phyloP scores from a whole-genome alignment of 2,113 vertebrate species.

The Cacatua alba region DNA sequence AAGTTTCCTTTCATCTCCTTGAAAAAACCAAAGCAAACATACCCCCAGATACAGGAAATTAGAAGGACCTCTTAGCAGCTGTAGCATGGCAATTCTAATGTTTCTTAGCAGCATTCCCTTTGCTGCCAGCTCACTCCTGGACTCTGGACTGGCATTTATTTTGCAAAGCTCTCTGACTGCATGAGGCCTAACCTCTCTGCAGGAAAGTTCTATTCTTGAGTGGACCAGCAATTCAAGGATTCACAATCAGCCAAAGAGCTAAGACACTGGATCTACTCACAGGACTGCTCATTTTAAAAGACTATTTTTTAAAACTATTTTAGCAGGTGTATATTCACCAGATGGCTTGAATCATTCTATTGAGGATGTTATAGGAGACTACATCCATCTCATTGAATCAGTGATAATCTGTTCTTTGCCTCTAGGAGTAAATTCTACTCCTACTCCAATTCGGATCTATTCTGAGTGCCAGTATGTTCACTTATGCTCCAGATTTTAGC shows the following conservation, averaged over 20 bases:
- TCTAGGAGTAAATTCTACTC: neutral
- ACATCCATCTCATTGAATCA: neutral
- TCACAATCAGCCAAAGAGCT: neutral
- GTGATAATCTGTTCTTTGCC: neutral
- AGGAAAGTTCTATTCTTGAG: neutral
- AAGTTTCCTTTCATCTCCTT: neutral
- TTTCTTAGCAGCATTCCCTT: neutral
- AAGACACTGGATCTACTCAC: neutral
- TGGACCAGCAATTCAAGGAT: neutral
- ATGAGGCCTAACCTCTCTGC: neutral
- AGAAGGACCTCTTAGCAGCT: neutral
- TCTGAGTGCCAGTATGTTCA: neutral
- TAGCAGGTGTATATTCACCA: neutral
- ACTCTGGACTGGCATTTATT: neutral
- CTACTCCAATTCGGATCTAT: neutral
- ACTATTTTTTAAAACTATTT: neutral
- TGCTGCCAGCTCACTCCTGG: neutral
- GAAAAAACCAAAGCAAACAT: neutral
- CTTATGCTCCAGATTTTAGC: neutral
- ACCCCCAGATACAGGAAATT: neutral
- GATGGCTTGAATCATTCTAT: neutral
- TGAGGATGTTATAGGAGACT: neutral
- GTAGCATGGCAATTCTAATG: neutral
- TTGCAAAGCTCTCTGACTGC: neutral
- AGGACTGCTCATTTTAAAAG: neutral